Base-by-base conservation (phyloP, 2,888 invertebrate genomes). In the Choristoneura rosaceana region DNA sequence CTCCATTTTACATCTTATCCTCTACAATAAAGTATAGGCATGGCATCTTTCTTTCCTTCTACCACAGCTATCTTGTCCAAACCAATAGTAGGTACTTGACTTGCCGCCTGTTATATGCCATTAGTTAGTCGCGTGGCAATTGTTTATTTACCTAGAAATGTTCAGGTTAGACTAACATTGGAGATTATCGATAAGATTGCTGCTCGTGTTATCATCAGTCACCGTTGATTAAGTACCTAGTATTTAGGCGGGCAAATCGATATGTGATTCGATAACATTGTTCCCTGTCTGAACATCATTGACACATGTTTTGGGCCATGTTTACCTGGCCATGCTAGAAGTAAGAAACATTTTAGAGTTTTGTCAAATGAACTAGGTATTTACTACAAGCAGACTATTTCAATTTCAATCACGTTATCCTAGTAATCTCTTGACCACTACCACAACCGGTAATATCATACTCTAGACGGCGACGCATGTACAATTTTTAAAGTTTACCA, bases 241-340 rank as follows among this genome's bases (percentile, higher is more conserved):
- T 55, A 55, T 55, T 62, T 62, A 25, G 59, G 34, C 59, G 34
- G 34, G 7, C n/a, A 45, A 17, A 25, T 45, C 45, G 62, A 62
- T 33, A 43, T 45, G 60, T 15, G 61, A 12, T 14, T 62, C n/a
- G 62, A 62, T 62, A 62, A 62, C 62, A 62, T 62, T 62, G 62
- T 45, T 25, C 25, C 17, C 17, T 33, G 25, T 45, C 45, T 12
- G 17, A 45, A 62, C 41, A 33, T 25, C 62, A 33, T n/a, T n/a
- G 10, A 17, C 25, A 45, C 25, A 12, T 25, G 55, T 55, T 55
- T 55, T 14, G 17, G 12, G 9, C 17, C 43, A 0, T 55, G 25
- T 55, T 55, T 55, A 12, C 25, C 55, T 25, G 8, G 17, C 50
- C 3, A 9, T 12, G 12, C 12, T 7, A 4, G 47, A 4, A 2